These are phyloP conservation scores for Isoperla grammatica DNA, from an alignment of 2,888 invertebrate species.

Conservation along the genomic window DNA sequence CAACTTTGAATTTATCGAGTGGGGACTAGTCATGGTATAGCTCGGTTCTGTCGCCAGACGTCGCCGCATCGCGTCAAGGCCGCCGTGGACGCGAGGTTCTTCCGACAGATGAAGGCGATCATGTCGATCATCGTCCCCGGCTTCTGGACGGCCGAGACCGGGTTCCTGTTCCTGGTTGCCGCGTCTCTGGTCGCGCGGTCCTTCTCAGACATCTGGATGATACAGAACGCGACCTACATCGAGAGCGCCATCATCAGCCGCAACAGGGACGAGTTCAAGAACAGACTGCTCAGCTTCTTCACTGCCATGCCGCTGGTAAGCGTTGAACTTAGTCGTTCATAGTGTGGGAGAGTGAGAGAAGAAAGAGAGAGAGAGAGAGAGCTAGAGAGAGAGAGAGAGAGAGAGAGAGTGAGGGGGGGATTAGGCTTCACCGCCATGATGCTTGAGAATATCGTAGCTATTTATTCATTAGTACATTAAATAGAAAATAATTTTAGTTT, in stretches of 20 bases:
- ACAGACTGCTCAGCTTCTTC: constrained; percentile 69
- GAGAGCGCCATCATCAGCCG: constrained; percentile 95
- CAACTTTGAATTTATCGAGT: too few relatives aligned
- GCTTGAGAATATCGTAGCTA: too few relatives aligned
- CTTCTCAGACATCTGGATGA: constrained; percentile 96
- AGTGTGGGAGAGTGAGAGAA: too few relatives aligned
- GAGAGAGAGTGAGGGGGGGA: too few relatives aligned
- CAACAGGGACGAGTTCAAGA: constrained; percentile 69
- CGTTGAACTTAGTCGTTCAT: too few relatives aligned
- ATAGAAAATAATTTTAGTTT: too few relatives aligned
- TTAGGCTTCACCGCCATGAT: too few relatives aligned
- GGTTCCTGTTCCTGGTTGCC: constrained; percentile 69
- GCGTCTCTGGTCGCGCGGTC: constrained; percentile 79
- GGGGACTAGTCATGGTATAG: too few relatives aligned
- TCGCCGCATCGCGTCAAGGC: constrained; percentile 50
- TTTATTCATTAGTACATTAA: too few relatives aligned
- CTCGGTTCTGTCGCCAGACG: constrained; percentile 37
- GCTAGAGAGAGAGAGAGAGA: too few relatives aligned
- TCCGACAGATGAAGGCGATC: constrained; percentile 60
- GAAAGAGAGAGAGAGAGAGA: too few relatives aligned
- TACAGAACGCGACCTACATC: constrained; percentile 86
- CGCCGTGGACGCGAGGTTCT: constrained; percentile 69
- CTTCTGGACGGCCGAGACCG: constrained; percentile 68
- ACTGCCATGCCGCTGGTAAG: constrained; percentile 82
- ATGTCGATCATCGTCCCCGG: constrained; percentile 76